Evolutionary conservation across 1,140 invertebrate species (phyloP), one percentile per base, ranked within the genome.

Genomic region (Pseudomyrmex gracilis): DNA sequence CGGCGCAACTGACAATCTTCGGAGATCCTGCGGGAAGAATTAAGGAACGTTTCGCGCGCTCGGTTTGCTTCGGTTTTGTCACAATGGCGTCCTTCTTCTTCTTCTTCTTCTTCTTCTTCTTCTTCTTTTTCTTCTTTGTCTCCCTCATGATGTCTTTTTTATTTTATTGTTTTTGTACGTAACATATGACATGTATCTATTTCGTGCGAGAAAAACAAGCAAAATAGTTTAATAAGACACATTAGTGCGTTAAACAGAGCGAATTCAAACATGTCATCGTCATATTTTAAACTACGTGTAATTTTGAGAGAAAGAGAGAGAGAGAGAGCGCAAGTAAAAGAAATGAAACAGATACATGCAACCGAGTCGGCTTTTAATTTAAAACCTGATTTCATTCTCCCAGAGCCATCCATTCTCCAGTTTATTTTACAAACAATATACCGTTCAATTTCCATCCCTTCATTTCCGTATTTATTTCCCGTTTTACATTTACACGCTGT

Each of bases 1-100:
- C 57, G 86, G 10, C 82, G 63, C 61, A 57, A 87, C 63, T 43
- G 57, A 73, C 86, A 74, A 87, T 87, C 82, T 64, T 87, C 9
- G 4, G 34, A n/a, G 73, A 87, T 84, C 85, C 82, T 78, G 17
- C 17, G 85, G 73, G 68, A 87, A 87, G 58, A 74, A 87, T 87
- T 84, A 80, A 80, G 64, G 45, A 55, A 43, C 10, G 34, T 34
- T 34, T 12, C 20, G 43, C 49, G 43, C 20, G 12, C 24, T 45
- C 24, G 20, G 1, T 67, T 53, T 53, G 8, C 43, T 10, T 51
- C 47, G 20, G 51, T 67, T 63, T 77, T 55, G 4, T 13, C 2
- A 22, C 9, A 61, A 61, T 1, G 20, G 20, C 10, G 8, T 20
- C 2, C 24, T 53, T 43, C n/a, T 53, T 20, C 24, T 24, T 55